These are phyloP conservation scores for Haliaeetus leucogaster DNA, from an alignment of 2,113 vertebrate species.

Conservation along the genomic window DNA sequence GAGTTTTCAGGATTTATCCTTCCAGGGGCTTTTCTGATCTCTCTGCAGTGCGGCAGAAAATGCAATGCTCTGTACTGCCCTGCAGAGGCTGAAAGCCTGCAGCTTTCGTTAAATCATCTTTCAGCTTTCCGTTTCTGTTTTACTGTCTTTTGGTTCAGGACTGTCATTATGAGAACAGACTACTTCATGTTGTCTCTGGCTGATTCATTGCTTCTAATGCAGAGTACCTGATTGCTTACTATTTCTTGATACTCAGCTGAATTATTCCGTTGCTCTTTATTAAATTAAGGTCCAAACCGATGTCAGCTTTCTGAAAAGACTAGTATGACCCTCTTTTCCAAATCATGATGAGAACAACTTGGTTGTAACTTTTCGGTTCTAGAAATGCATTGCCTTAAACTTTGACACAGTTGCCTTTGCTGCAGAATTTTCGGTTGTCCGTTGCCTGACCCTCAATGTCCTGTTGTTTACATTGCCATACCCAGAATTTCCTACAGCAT, in stretches of 20 bases:
- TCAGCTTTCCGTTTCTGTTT: neutral
- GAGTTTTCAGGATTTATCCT: neutral
- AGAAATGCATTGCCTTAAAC: neutral
- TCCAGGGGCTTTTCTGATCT: neutral
- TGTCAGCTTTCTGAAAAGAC: neutral
- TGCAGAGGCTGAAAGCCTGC: neutral
- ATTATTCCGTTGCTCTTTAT: neutral
- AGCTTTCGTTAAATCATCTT: neutral
- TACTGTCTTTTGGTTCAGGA: neutral
- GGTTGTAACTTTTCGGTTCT: neutral
- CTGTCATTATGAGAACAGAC: neutral
- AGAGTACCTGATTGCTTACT: accelerated
- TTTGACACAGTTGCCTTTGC: neutral
- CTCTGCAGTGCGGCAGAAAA: neutral
- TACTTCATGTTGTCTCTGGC: neutral
- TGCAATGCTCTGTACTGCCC: neutral
- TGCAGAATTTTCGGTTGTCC: neutral
- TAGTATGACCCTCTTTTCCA: neutral
- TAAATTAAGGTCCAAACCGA: neutral
- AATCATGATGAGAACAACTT: neutral
- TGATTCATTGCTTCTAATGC: neutral
- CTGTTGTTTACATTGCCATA: neutral
- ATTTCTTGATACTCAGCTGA: neutral
- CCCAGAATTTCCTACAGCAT: neutral
- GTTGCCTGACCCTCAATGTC: neutral